These are phyloP conservation scores for Aulostomus chinensis DNA, from an alignment of 2,797 vertebrate species.

Conservation along the genomic window DNA sequence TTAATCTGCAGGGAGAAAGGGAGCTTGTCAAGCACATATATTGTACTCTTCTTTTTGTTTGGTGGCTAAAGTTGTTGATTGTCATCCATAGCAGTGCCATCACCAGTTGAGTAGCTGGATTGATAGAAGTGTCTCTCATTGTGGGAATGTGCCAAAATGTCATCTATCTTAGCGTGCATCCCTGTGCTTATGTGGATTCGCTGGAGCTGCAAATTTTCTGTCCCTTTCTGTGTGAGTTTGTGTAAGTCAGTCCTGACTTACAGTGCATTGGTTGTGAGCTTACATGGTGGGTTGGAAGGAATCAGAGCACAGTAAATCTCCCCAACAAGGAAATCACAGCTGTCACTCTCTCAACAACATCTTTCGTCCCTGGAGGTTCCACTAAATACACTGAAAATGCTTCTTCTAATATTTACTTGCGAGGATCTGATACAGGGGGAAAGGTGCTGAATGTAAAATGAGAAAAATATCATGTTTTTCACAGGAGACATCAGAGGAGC, in stretches of 20 bases:
- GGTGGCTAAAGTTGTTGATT: too few species aligned
- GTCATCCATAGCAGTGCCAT: too few species aligned
- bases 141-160: too few species aligned
- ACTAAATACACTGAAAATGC: conserved; percentile 14
- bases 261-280: conserved; percentile 9
- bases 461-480: conserved; percentile 7
- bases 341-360: conserved; percentile 17
- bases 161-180: conserved; percentile 31
- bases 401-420: conserved; percentile 6
- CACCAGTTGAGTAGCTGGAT: too few species aligned
- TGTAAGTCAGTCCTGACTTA: conserved; percentile 12
- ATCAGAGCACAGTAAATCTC: conserved; percentile 39
- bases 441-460: conserved; percentile 11
- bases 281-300: background rate
- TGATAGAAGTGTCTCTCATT: too few species aligned
- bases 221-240: conserved; percentile 3
- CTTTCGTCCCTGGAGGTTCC: conserved; percentile 14
- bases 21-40: too few species aligned
- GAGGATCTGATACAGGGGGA: conserved; percentile 14
- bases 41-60: too few species aligned
- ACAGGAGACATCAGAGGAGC: conserved; percentile 5
- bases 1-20: too few species aligned
- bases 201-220: conserved; percentile 5
- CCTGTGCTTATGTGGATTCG: conserved; percentile 29
- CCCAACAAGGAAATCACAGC: conserved; percentile 16